phyloP scores from a whole-genome alignment of 2,797 vertebrate genomes.

The Potorous gilbertii region DNA sequence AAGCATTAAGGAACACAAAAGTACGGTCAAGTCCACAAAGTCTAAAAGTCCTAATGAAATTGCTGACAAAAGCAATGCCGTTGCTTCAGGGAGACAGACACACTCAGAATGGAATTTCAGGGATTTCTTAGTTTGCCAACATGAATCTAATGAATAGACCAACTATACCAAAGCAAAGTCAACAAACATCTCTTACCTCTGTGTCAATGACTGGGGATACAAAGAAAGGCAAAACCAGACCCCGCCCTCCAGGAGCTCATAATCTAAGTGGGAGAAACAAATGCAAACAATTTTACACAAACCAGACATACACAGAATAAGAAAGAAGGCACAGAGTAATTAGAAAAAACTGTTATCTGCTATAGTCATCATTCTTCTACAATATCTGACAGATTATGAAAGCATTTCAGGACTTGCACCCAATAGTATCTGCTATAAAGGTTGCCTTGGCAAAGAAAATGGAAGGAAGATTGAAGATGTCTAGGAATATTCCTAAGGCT shows the following conservation, averaged over 20 bases:
- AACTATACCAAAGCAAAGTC: neutral
- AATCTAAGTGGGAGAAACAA: neutral
- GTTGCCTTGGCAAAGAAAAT: neutral
- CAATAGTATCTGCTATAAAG: neutral
- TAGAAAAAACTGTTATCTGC: neutral
- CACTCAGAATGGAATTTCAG: neutral
- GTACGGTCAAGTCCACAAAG: neutral
- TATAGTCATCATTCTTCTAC: neutral
- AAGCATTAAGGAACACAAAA: neutral
- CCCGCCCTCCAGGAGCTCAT: neutral
- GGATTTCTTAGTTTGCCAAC: neutral
- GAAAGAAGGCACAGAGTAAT: neutral
- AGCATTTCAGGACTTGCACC: neutral
- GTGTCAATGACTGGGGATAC: neutral
- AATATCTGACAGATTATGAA: neutral
- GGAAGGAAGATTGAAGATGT: neutral
- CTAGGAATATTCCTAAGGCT: neutral
- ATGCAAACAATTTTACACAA: neutral
- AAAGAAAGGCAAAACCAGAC: neutral
- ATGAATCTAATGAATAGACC: neutral
- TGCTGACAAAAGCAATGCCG: neutral
- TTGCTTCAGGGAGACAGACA: neutral
- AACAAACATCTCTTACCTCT: neutral
- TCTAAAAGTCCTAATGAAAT: neutral
- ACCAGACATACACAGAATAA: neutral